Conservation (phyloP, 2,888 invertebrate genomes). For the Crioceris asparagi region DNA sequence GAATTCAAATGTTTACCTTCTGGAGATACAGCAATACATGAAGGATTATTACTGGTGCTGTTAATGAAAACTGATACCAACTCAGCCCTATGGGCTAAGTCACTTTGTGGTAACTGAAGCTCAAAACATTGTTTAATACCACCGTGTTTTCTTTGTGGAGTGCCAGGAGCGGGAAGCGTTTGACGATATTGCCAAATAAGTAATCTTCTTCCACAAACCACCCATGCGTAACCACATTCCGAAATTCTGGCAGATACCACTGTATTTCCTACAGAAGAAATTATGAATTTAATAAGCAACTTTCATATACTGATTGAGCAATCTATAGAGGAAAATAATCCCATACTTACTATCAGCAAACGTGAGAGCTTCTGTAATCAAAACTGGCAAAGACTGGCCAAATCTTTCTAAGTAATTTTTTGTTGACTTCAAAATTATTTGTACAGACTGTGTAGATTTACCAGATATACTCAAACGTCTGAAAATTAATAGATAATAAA, state of each 20-base stretch:
- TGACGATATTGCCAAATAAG: conserved; percentile 75
- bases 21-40: conserved; percentile 86
- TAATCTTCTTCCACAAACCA: conserved; percentile 72
- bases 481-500: conserved; percentile 19
- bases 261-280: conserved; percentile 27
- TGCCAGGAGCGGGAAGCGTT: conserved; percentile 27
- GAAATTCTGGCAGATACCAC: conserved; percentile 42
- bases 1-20: no score
- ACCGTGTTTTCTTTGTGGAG: conserved; percentile 37
- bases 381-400: conserved; percentile 73
- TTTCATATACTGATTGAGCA: no score
- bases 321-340: neutral
- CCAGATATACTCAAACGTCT: conserved; percentile 48
- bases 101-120: conserved; percentile 80
- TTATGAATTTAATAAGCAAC: neutral
- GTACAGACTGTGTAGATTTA: conserved; percentile 55
- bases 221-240: conserved; percentile 46
- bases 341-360: conserved; percentile 54
- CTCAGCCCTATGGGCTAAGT: conserved; percentile 81
- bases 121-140: conserved; percentile 63
- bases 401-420: conserved; percentile 67
- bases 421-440: conserved; percentile 66
- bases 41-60: conserved; percentile 51
- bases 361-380: conserved; percentile 79
- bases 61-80: conserved; percentile 62